Base-by-base conservation (phyloP, 92 coral and sea anemone genomes). In the Heteractis magnifica region DNA sequence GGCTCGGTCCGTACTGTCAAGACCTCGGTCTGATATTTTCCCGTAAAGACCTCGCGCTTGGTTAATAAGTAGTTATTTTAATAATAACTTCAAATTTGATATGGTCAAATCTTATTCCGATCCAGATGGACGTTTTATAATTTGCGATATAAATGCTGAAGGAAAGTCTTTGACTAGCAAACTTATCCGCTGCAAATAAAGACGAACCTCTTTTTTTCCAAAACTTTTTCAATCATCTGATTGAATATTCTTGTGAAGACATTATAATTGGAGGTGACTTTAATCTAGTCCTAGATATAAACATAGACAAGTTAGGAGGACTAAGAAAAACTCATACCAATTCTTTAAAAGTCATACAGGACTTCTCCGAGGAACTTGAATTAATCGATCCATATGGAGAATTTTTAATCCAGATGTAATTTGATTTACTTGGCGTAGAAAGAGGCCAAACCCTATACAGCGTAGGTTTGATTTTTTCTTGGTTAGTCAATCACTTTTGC, bases 261-360 rank as follows among this genome's bases (percentile, higher is more conserved):
- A 41, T 87, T 34, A 49, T 82, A 34, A 87, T 82, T 4, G 90
- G 87, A 11, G 87, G 77, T 18, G 87, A 87, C 51, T 87, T 82
- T 15, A 86, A 86, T 53, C 19, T 65, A 65, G 5, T 65, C 41
- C 71, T 65, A 65, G 71, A 65, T 19, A 6, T 65, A 65, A n/a
- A n/a, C 0, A 65, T 14, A 65, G 71, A 65, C 71, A 65, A 65
- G 19, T 14, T 14, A 6, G 71, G 71, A 18, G 71, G 71, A 65
- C 10, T 65, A 1, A n/a, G 19, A n/a, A 65, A 16, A 65, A 65
- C 71, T 14, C 71, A 65, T 65, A 15, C 34, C 0, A 65, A 65
- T n/a, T 18, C 10, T 14, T 5, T 65, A 3, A 18, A 65, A 65
- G 19, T 14, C 2, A 15, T 65, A 14, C 18, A 14, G 71, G 68